Evolutionary conservation across 2,888 invertebrate species (phyloP).

Genomic region (Pseudococcus jackbeardsleyi): DNA sequence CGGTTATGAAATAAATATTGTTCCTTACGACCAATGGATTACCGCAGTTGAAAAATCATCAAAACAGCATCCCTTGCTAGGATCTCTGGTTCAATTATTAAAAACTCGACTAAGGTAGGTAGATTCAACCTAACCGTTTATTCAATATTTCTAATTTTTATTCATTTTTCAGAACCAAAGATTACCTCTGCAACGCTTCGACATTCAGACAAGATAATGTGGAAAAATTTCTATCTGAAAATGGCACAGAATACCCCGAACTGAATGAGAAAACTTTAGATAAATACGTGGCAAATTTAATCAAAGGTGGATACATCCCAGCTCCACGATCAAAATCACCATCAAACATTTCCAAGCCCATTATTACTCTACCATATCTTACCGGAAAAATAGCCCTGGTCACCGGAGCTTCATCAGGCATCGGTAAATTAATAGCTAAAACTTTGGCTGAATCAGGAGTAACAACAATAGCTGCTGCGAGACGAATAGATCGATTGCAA

Average conservation of each 20-base stretch:
- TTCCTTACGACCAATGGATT: conserved; percentile 67
- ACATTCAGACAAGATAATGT: conserved; percentile 55
- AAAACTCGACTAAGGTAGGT: conserved; percentile 57
- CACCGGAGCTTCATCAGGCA: conserved; percentile 68
- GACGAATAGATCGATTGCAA: conserved; percentile 67
- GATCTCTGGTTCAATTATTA: conserved; percentile 60
- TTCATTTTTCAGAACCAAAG: conserved; percentile 7
- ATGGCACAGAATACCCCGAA: conserved; percentile 66
- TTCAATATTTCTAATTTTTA: neutral
- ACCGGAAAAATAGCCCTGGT: conserved; percentile 67
- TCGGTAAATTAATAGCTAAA: conserved; percentile 68
- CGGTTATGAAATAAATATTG: conserved; percentile 67
- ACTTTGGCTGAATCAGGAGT: conserved; percentile 67
- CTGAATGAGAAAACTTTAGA: conserved; percentile 66
- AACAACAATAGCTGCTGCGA: conserved; percentile 67
- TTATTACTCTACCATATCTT: conserved; percentile 25
- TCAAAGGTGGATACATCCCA: conserved; percentile 55
- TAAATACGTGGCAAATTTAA: conserved; percentile 66
- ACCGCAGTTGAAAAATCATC: conserved; percentile 65
- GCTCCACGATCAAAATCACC: neutral
- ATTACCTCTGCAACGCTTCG: neutral
- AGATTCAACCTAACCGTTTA: neutral
- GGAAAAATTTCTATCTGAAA: conserved; percentile 13
- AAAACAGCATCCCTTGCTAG: conserved; percentile 17
- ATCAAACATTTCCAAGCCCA: neutral